These are phyloP conservation scores for Apolygus lucorum DNA, from an alignment of 1,140 invertebrate species.

Conservation along the genomic window DNA sequence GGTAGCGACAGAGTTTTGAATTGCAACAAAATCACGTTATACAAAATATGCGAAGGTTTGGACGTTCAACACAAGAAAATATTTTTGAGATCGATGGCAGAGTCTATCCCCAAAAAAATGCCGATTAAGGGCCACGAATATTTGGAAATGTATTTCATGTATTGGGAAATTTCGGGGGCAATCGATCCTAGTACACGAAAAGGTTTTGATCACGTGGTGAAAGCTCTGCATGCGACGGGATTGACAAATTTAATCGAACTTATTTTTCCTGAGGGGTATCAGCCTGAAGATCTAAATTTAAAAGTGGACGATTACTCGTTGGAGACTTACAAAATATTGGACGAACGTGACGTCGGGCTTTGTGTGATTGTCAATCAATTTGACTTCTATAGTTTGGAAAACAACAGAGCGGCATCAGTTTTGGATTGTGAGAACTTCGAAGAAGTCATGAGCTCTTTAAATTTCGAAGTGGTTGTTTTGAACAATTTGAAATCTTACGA, in stretches of 20 bases:
- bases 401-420: not conserved
- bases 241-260: not conserved
- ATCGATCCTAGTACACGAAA: not conserved
- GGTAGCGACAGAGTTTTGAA: not conserved
- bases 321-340: not conserved
- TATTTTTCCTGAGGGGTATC: not conserved
- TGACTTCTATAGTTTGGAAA: not conserved
- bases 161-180: not conserved
- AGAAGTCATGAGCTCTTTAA: not conserved
- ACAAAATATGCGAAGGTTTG: not conserved
- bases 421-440: not conserved
- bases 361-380: constrained; percentile 5
- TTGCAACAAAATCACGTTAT: not conserved
- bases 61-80: not conserved
- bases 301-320: not conserved
- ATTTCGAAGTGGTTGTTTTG: not conserved
- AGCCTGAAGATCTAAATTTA: not conserved
- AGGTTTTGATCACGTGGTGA: not conserved
- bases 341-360: not conserved
- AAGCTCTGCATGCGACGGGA: not conserved
- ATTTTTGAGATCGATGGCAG: not conserved
- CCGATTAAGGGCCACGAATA: not conserved
- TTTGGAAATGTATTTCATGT: constrained; percentile 7
- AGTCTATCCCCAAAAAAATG: not conserved
- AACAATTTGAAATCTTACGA: not conserved